Conservation (phyloP, 2,888 invertebrate species). For the Rhagium mordax region DNA sequence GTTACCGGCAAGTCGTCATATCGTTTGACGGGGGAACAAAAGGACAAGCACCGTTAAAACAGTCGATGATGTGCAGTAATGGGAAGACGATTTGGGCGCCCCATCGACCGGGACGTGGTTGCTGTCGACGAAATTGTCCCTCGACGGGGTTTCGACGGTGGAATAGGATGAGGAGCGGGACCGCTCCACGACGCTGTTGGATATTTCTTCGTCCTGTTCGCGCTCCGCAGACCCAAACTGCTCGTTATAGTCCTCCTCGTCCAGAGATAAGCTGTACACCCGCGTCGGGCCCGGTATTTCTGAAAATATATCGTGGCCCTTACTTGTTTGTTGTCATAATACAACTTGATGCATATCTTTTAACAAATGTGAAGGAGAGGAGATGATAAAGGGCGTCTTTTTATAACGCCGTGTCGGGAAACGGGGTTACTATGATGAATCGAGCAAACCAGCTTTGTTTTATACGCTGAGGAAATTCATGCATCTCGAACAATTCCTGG, state of each 20-base stretch:
- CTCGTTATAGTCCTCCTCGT: conserved; percentile 75
- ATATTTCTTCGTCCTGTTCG: conserved; percentile 76
- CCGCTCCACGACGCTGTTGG: conserved; percentile 64
- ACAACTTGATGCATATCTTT: conserved; percentile 44
- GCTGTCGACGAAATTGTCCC: conserved; percentile 51
- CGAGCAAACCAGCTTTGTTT: conserved; percentile 27
- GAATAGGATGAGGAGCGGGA: conserved; percentile 40
- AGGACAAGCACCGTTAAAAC: conserved; percentile 41
- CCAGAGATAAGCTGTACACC: conserved; percentile 72
- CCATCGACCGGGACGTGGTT: conserved; percentile 61
- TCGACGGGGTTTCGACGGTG: conserved; percentile 47
- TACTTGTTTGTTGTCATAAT: conserved; percentile 35
- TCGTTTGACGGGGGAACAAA: conserved; percentile 51
- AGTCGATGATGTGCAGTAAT: conserved; percentile 33
- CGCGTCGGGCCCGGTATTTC: conserved; percentile 84
- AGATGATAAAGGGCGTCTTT: conserved; percentile 40
- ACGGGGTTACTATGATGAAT: conserved; percentile 23
- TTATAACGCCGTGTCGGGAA: conserved; percentile 32
- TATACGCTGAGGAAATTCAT: not conserved
- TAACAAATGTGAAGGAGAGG: conserved; percentile 39
- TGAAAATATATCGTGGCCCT: conserved; percentile 61
- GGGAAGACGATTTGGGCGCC: conserved; percentile 51
- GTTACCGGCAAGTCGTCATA: conserved; percentile 58
- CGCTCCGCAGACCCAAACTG: conserved; percentile 82
- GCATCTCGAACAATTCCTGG: not conserved